These are phyloP conservation scores for Prosopocoilus inquinatus DNA, from an alignment of 2,888 invertebrate genomes.

Conservation along the genomic window DNA sequence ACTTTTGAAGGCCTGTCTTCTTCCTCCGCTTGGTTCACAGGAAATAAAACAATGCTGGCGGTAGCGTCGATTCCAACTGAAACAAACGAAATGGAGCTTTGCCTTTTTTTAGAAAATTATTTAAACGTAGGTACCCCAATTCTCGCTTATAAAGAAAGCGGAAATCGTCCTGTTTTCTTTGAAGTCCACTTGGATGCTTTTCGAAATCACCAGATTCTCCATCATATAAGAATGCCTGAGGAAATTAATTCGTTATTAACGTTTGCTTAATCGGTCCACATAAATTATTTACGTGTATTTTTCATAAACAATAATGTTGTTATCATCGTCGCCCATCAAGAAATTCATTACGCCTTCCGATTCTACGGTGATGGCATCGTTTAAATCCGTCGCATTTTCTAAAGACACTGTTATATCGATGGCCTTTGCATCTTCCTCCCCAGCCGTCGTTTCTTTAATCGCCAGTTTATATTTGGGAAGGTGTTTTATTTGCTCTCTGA, in stretches of 20 bases:
- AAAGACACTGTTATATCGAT: slow-evolving; percentile 35
- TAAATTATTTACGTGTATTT: slow-evolving; percentile 55
- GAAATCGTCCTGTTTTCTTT: slow-evolving; percentile 51
- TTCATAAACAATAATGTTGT: slow-evolving; percentile 58
- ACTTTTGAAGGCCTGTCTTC: not conserved
- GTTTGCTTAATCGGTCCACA: not conserved
- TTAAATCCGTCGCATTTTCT: slow-evolving; percentile 51
- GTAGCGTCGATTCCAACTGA: slow-evolving; percentile 7
- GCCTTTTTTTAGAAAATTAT: not conserved
- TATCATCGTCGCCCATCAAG: slow-evolving; percentile 65
- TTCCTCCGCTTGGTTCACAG: not conserved
- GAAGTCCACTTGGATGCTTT: slow-evolving; percentile 50
- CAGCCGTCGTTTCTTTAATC: slow-evolving; percentile 29
- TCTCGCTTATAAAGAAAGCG: slow-evolving; percentile 60
- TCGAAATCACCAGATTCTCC: slow-evolving; percentile 51
- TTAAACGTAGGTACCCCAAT: slow-evolving; percentile 52
- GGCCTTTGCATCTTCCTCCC: slow-evolving; percentile 6
- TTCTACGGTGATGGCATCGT: slow-evolving; percentile 54
- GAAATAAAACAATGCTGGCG: slow-evolving; percentile 8
- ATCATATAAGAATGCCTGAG: slow-evolving; percentile 46
- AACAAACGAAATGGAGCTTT: not conserved
- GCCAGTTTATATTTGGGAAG: slow-evolving; percentile 63
- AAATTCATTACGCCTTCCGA: slow-evolving; percentile 57
- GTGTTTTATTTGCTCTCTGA: slow-evolving; percentile 60
- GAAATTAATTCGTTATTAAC: slow-evolving; percentile 23